Percentiles rank a stretch among this genome's conserved stretches.
Conservation (phyloP, 1,140 invertebrate species). For the Protaetia brevitarsis region DNA sequence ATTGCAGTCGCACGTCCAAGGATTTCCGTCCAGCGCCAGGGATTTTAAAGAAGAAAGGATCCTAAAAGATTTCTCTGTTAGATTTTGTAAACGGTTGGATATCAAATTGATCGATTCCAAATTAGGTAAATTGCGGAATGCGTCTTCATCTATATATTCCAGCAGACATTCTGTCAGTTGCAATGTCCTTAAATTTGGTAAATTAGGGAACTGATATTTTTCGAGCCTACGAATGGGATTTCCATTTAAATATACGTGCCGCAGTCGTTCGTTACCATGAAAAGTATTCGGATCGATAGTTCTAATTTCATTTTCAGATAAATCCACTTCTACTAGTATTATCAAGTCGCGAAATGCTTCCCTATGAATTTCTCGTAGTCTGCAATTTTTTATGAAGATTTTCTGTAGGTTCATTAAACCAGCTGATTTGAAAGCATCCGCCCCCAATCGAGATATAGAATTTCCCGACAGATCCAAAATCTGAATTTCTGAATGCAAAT, state of each 20-base stretch:
- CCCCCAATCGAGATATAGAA: constrained; percentile 68
- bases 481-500: constrained; percentile 78
- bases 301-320: constrained; percentile 70
- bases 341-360: constrained; percentile 82
- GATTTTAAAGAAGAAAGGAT: constrained; percentile 70
- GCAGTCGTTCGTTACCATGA: constrained; percentile 67
- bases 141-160: constrained; percentile 65
- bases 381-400: constrained; percentile 71
- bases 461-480: constrained; percentile 81
- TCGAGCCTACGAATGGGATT: constrained; percentile 66
- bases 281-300: constrained; percentile 70
- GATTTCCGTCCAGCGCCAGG: constrained; percentile 77
- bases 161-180: constrained; percentile 76
- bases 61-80: constrained; percentile 64
- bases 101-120: constrained; percentile 71
- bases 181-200: constrained; percentile 68
- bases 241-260: constrained; percentile 64
- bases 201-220: constrained; percentile 65
- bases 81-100: constrained; percentile 63
- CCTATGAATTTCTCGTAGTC: constrained; percentile 70
- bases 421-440: constrained; percentile 74
- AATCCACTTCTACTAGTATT: constrained; percentile 82
- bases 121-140: constrained; percentile 63
- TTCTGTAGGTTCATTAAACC: constrained; percentile 81
- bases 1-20: constrained; percentile 85